Percentiles rank a stretch among this genome's conserved stretches.
These are phyloP conservation scores for Hanleya hanleyi DNA, from an alignment of 2,888 invertebrate species.

Conservation along the genomic window DNA sequence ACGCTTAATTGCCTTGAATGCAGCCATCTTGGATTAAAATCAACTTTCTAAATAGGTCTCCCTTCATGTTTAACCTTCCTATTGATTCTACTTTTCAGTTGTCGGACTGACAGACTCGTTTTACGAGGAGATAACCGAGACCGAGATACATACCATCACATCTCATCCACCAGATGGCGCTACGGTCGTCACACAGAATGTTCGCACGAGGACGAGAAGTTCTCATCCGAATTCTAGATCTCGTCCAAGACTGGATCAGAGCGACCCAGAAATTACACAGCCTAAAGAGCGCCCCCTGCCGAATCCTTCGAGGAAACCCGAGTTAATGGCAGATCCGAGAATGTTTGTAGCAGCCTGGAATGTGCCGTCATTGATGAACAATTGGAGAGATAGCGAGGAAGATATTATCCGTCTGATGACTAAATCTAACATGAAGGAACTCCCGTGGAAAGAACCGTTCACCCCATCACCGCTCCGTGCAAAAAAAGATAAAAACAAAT, in stretches of 20 bases:
- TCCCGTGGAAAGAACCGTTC: not conserved
- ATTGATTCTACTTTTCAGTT: too few species aligned
- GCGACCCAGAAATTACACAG: not conserved
- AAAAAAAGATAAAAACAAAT: too few species aligned
- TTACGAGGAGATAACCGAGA: slow-evolving; percentile 1
- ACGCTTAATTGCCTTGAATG: too few species aligned
- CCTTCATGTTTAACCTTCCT: too few species aligned
- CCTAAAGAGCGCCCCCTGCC: not conserved
- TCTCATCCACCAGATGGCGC: slow-evolving; percentile 2
- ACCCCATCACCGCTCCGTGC: not conserved
- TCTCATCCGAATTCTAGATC: not conserved
- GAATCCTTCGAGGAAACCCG: not conserved
- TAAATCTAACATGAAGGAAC: not conserved
- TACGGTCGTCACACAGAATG: not conserved
- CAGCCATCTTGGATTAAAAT: too few species aligned
- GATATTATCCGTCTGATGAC: not conserved
- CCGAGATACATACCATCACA: not conserved
- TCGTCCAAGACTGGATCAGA: not conserved
- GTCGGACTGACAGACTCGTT: not conserved
- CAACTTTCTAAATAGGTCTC: too few species aligned
- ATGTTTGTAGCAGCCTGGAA: not conserved
- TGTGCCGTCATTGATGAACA: slow-evolving; percentile 2
- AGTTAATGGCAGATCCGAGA: not conserved
- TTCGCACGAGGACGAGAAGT: slow-evolving; percentile 4
- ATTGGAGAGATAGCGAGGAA: not conserved